These are phyloP conservation scores for Electrona antarctica DNA, from an alignment of 2,113 vertebrate species.

Conservation along the genomic window DNA sequence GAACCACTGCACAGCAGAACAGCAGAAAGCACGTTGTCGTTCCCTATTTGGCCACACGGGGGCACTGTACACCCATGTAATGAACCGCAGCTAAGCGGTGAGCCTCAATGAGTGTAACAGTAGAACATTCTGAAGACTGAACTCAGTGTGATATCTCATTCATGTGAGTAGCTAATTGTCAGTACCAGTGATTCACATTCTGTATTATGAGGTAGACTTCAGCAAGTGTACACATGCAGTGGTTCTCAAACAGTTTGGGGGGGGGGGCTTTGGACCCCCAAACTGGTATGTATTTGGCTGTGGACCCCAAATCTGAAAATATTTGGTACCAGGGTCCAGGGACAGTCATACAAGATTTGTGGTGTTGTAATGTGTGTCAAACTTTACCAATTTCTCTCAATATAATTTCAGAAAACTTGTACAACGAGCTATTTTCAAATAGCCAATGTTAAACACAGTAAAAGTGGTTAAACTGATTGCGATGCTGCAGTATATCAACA, in stretches of 20 bases:
- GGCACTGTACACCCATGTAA: conserved; percentile 47
- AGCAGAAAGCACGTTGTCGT: conserved; percentile 38
- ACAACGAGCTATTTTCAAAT: too few relatives aligned
- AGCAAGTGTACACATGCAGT: not conserved
- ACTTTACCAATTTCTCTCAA: too few relatives aligned
- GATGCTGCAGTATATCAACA: too few relatives aligned
- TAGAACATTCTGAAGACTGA: not conserved
- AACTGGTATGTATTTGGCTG: too few relatives aligned
- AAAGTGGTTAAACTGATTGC: too few relatives aligned
- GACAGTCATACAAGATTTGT: too few relatives aligned
- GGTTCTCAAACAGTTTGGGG: not conserved
- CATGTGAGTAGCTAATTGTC: not conserved
- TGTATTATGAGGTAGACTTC: not conserved
- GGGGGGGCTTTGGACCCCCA: not conserved
- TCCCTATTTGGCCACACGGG: conserved; percentile 56
- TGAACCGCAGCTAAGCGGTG: not conserved
- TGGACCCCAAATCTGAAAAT: too few relatives aligned
- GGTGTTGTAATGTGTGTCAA: too few relatives aligned
- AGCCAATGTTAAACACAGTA: too few relatives aligned
- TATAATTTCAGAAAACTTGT: too few relatives aligned
- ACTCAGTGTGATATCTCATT: not conserved
- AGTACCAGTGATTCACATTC: not conserved
- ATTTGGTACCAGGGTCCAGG: too few relatives aligned
- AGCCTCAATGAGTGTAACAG: not conserved
- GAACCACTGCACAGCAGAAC: not conserved